Conservation (phyloP, 2,888 invertebrate species). For the Bombyx huttoni region DNA sequence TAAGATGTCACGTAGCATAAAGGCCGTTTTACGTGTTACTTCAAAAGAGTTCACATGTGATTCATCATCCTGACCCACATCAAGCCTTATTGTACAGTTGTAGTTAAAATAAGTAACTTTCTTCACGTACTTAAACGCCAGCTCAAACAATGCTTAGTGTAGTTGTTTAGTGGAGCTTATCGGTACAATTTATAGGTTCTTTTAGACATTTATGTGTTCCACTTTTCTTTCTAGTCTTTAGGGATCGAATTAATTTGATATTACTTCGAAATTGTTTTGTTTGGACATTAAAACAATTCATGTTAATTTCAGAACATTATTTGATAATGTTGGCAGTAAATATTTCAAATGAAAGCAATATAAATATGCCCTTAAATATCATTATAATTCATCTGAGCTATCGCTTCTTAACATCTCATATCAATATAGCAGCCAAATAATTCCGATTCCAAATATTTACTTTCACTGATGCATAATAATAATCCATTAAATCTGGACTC, state of each 20-base stretch:
- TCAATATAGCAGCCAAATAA: background rate
- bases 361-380: too few species aligned
- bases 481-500: constrained; percentile 28
- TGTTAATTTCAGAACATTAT: background rate
- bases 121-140: constrained; percentile 6
- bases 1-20: constrained; percentile 44
- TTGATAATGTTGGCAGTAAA: too few species aligned
- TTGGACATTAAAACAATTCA: background rate
- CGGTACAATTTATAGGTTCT: background rate
- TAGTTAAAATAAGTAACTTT: constrained; percentile 10
- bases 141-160: constrained; percentile 2
- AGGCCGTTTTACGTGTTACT: constrained; percentile 28
- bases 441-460: background rate
- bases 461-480: constrained; percentile 30
- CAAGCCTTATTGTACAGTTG: constrained; percentile 33
- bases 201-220: background rate
- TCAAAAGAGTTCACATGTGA: constrained; percentile 36
- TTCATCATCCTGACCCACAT: constrained; percentile 49
- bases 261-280: background rate
- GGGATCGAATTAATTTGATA: background rate
- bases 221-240: background rate
- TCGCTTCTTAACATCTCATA: background rate
- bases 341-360: too few species aligned
- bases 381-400: background rate
- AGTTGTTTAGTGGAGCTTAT: background rate